Conservation (phyloP, 2,888 invertebrate genomes). For the Lithodes maja region DNA sequence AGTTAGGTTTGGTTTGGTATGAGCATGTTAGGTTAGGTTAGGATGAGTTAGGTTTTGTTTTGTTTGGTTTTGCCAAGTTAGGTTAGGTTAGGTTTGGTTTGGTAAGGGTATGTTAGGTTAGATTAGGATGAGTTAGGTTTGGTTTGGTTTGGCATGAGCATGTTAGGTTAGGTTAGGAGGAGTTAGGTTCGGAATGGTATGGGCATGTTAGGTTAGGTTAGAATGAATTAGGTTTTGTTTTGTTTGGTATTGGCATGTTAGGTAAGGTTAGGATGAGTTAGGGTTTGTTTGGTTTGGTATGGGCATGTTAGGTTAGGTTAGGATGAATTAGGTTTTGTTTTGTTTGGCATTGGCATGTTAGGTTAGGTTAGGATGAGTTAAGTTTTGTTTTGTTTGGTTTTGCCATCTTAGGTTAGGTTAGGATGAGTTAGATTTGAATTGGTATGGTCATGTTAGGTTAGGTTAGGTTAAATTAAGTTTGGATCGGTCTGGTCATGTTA, state of each 20-base stretch:
- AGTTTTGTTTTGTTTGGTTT: background rate
- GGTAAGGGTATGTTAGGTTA: slow-evolving; percentile 15
- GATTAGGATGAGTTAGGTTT: background rate
- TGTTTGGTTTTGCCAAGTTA: background rate
- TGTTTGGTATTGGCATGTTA: background rate
- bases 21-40: background rate
- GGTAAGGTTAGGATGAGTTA: background rate
- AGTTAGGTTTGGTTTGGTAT: background rate
- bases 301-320: slow-evolving; percentile 22
- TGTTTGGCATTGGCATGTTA: background rate
- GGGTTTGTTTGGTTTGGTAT: slow-evolving; percentile 12
- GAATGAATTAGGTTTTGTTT: background rate
- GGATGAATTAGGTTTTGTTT: background rate
- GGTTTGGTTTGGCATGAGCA: background rate
- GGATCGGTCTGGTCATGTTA: background rate
- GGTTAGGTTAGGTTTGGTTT: background rate
- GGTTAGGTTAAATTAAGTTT: slow-evolving; percentile 18
- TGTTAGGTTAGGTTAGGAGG: slow-evolving; percentile 12
- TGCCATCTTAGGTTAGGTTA: slow-evolving; percentile 25
- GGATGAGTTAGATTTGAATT: slow-evolving; percentile 27
- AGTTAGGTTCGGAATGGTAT: slow-evolving; percentile 25
- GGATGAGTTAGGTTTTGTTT: background rate
- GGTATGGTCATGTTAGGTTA: slow-evolving; percentile 8
- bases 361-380: background rate
- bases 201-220: slow-evolving; percentile 31